These are phyloP conservation scores for Drosophila varians DNA, from an alignment of 1,140 invertebrate genomes.

Conservation along the genomic window DNA sequence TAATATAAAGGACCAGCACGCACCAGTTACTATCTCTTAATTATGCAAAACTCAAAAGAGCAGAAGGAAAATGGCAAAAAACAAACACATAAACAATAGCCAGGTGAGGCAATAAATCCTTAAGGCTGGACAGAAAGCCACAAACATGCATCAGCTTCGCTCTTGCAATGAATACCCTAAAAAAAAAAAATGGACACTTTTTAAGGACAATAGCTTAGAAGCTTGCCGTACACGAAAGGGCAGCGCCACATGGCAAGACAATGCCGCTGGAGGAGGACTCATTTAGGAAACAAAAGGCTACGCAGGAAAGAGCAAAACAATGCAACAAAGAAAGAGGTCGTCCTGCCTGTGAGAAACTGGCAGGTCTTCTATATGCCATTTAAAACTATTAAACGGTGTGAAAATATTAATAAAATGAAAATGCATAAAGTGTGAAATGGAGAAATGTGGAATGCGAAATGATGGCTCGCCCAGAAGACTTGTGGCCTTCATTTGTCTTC, in stretches of 20 bases:
- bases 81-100: background rate
- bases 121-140: background rate
- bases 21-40: constrained; percentile 42
- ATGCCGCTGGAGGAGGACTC: background rate
- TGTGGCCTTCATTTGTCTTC: constrained; percentile 34
- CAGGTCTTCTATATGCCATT: background rate
- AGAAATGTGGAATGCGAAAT: constrained; percentile 6
- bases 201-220: too few relatives aligned
- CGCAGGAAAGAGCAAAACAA: background rate
- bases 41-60: constrained; percentile 35
- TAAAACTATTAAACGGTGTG: background rate
- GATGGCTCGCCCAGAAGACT: constrained; percentile 1
- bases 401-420: background rate
- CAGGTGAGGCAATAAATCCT: background rate
- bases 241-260: too few relatives aligned
- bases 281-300: background rate
- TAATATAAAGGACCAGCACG: constrained; percentile 39
- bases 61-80: background rate
- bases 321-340: background rate
- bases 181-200: too few relatives aligned
- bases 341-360: background rate
- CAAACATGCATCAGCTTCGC: too few relatives aligned
- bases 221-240: too few relatives aligned
- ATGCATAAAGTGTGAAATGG: background rate
- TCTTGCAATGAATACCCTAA: too few relatives aligned